A percentile compares a stretch with the other conserved stretches of the same genome.
Evolutionary conservation across 2,797 vertebrate species (phyloP).

Genomic region (Acanthis flammea): DNA sequence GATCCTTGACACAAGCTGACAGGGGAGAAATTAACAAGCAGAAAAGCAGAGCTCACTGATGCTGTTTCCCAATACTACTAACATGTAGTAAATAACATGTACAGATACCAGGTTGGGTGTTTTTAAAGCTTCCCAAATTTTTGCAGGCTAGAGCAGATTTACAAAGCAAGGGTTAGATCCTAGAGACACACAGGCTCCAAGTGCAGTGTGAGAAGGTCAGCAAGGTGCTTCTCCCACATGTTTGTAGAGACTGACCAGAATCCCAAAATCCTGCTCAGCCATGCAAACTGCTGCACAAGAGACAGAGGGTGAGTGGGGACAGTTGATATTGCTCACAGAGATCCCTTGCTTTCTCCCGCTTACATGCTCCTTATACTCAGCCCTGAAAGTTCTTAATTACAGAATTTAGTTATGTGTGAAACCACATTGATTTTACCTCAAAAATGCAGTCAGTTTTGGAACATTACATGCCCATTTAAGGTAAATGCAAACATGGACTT

Average conservation of each 20-base stretch:
- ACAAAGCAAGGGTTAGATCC: background rate
- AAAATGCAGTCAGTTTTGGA: background rate
- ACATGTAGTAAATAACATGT: background rate
- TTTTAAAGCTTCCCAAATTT: background rate
- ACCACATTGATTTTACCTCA: background rate
- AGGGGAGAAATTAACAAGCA: background rate
- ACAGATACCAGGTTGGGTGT: background rate
- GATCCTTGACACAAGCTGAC: background rate
- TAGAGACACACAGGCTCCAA: background rate
- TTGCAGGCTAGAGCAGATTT: background rate
- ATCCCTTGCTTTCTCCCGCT: background rate
- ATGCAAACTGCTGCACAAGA: background rate
- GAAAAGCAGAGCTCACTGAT: background rate
- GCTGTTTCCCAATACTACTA: background rate
- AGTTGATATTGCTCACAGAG: background rate
- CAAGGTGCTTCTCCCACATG: rapidly evolving
- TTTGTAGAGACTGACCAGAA: background rate
- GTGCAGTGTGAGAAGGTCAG: background rate
- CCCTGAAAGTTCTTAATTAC: background rate
- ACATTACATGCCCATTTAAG: background rate
- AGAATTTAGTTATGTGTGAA: background rate
- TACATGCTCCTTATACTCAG: rapidly evolving
- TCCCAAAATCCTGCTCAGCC: background rate
- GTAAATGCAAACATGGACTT: background rate
- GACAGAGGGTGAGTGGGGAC: background rate